These are phyloP conservation scores for Tiliacea aurago DNA, from an alignment of 2,888 invertebrate genomes.

Conservation along the genomic window DNA sequence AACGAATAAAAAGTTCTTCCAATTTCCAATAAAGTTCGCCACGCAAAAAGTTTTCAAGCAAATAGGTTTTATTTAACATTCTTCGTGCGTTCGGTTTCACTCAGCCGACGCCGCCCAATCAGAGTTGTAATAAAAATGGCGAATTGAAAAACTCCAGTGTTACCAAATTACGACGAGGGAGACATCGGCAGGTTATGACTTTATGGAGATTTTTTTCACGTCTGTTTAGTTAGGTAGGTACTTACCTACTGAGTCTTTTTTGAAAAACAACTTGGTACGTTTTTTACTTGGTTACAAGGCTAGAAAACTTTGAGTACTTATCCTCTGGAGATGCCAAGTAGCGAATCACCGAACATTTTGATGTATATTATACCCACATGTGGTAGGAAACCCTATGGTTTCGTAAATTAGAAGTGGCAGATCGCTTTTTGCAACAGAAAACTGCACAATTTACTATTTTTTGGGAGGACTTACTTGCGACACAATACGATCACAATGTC, in stretches of 20 bases:
- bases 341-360: too few species aligned
- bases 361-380: too few species aligned
- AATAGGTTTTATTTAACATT: slow-evolving; percentile 78
- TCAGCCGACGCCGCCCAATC: slow-evolving; percentile 72
- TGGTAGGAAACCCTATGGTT: too few species aligned
- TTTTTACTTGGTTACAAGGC: background rate
- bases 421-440: too few species aligned
- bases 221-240: background rate
- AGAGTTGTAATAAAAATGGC: slow-evolving; percentile 70
- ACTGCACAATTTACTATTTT: too few species aligned
- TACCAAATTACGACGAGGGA: slow-evolving; percentile 30
- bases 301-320: too few species aligned
- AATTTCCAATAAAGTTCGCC: slow-evolving; percentile 73
- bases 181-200: slow-evolving; percentile 7
- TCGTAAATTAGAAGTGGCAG: too few species aligned
- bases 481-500: too few species aligned
- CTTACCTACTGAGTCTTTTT: background rate
- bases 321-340: too few species aligned
- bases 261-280: background rate
- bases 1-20: slow-evolving; percentile 73
- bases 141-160: slow-evolving; percentile 61
- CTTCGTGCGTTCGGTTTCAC: slow-evolving; percentile 73
- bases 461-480: too few species aligned
- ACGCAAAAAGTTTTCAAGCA: slow-evolving; percentile 62
- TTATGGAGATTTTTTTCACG: slow-evolving; percentile 4